Evolutionary conservation across 2,797 vertebrate species (phyloP).

Genomic region (Anomalospiza imberbis): DNA sequence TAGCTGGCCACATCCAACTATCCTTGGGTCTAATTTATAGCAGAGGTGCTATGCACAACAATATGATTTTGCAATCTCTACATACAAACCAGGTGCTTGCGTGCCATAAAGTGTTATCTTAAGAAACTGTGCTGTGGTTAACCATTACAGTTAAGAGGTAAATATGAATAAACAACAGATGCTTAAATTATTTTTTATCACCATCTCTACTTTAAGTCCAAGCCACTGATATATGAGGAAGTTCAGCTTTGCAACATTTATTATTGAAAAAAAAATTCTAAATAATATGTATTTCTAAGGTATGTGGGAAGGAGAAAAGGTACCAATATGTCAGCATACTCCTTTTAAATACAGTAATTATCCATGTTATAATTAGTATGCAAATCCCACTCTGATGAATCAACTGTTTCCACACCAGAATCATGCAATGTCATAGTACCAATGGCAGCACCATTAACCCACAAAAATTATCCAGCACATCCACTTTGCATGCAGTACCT

Average conservation of each 20-base stretch:
- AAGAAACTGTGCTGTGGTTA: not conserved
- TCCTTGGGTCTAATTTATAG: not conserved
- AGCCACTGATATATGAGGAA: not conserved
- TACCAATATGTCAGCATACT: not conserved
- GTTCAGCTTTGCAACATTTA: not conserved
- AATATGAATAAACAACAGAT: not conserved
- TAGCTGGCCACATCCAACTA: not conserved
- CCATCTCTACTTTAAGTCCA: not conserved
- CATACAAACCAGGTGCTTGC: not conserved
- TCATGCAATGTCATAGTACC: not conserved
- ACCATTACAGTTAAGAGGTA: not conserved
- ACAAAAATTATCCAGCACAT: not conserved
- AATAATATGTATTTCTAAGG: not conserved
- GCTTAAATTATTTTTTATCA: not conserved
- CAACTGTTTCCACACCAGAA: not conserved
- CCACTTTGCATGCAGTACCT: not conserved
- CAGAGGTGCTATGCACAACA: not conserved
- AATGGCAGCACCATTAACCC: not conserved
- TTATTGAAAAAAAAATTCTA: not conserved
- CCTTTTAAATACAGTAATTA: slow-evolving; percentile 25
- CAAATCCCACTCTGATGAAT: slow-evolving; percentile 6
- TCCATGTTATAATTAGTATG: not conserved
- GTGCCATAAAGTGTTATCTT: not conserved
- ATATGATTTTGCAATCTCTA: not conserved
- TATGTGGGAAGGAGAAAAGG: not conserved